Base-by-base conservation (phyloP, 2,113 vertebrate species). In the Gymnarchus niloticus region DNA sequence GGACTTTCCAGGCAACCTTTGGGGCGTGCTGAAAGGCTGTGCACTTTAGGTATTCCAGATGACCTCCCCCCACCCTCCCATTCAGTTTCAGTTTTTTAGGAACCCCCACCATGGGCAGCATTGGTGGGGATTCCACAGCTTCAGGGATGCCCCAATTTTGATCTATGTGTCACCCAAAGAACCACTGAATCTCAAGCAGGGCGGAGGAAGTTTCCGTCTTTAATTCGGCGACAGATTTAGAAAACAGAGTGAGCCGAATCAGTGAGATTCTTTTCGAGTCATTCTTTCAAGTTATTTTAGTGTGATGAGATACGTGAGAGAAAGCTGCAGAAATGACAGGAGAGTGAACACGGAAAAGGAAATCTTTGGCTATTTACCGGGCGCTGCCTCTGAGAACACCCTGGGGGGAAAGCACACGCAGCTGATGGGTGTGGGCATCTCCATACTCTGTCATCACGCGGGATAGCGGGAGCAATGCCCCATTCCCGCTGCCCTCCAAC, bases 1-100 rank as follows among this genome's bases (percentile, higher is more conserved):
- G n/a, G 21, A 57, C 21, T 57, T 85, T 44, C 85, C 80, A 41
- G 49, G 85, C 17, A 82, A n/a, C 56, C 80, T 59, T n/a, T 52
- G 85, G 28, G 83, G 44, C 19, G 49, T 12, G 48, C 44, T 82
- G 85, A 81, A 61, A 82, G 52, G 9, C 78, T 21, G 37, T 73
- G 19, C 65, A 8, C 49, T 51, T 54, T 19, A 73, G 81, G 5
- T 59, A 17, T 73, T 83, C 80, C 85, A 73, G 48, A 54, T 73
- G 46, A 59, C 48, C 57, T n/a, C 61, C 44, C 23, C 21, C 19
- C 5, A 17, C n/a, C 6, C 23, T 19, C 48, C 6, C 10, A 37
- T 83, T 33, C 80, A 33, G 37, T 56, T 83, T 33, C 80, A 33
- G 37, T 44, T 23, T 44, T 44, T 37, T 1, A n/a, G 80, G 33